A percentile compares a stretch with the other conserved stretches of the same genome.
phyloP scores from a whole-genome alignment of 2,888 invertebrate species.

The Xestoiulus laeticollis region DNA sequence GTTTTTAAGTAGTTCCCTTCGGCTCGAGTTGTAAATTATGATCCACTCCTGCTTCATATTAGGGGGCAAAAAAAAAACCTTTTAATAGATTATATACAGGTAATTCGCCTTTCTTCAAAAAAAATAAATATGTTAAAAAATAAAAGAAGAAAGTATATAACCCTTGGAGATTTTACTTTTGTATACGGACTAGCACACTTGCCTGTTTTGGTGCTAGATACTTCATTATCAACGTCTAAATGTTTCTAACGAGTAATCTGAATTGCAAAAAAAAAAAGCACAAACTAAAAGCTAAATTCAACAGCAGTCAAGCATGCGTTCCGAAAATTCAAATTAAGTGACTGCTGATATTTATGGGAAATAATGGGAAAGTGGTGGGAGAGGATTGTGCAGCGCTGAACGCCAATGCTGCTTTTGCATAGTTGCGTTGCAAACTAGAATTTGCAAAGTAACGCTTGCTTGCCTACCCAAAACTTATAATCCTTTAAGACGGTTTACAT shows the following conservation, averaged over 20 bases:
- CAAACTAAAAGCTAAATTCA: conserved; percentile 12
- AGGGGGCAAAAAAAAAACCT: neutral
- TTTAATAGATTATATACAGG: neutral
- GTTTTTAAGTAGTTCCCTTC: neutral
- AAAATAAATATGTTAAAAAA: neutral
- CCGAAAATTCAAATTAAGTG: conserved; percentile 41
- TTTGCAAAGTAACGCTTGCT: conserved; percentile 17
- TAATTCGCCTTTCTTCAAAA: neutral
- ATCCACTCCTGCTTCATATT: neutral
- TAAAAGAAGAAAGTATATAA: neutral
- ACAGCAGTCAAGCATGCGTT: conserved; percentile 40
- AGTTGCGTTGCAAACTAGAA: neutral
- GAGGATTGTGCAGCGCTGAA: neutral
- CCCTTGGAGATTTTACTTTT: neutral
- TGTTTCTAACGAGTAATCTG: neutral
- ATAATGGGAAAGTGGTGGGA: neutral
- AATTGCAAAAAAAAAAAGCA: conserved; percentile 16
- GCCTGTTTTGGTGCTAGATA: neutral
- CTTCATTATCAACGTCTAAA: neutral
- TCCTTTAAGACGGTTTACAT: neutral
- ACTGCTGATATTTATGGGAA: conserved; percentile 40
- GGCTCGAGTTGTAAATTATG: neutral
- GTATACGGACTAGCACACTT: neutral
- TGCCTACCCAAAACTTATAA: conserved; percentile 2
- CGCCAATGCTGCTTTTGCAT: neutral